phyloP scores from a whole-genome alignment of 2,888 invertebrate genomes.

The Nymphalis urticae region DNA sequence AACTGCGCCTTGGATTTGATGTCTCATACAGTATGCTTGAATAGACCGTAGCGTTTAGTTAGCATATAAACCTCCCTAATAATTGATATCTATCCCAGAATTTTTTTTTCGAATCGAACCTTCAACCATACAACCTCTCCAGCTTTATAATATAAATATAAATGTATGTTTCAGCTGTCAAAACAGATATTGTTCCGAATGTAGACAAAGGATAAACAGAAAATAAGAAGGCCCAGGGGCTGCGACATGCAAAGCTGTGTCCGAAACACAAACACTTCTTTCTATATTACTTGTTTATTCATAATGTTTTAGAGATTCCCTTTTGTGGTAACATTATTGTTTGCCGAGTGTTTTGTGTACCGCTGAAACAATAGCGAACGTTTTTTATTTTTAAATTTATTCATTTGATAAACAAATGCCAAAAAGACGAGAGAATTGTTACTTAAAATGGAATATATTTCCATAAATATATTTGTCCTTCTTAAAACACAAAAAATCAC shows the following conservation, averaged over 20 bases:
- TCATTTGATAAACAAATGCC: slow-evolving; percentile 15
- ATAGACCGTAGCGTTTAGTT: too few species aligned
- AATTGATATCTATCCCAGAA: too few species aligned
- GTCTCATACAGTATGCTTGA: too few species aligned
- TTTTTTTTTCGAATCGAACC: too few species aligned
- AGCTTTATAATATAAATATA: too few species aligned
- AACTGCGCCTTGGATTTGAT: too few species aligned
- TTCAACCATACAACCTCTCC: too few species aligned
- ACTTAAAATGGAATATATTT: too few species aligned
- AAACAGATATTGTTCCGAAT: slow-evolving; percentile 21
- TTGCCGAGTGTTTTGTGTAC: slow-evolving; percentile 37
- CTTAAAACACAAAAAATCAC: too few species aligned
- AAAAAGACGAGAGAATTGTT: neutral
- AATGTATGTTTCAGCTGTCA: slow-evolving; percentile 8
- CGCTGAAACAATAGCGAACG: slow-evolving; percentile 11
- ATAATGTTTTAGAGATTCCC: slow-evolving; percentile 51
- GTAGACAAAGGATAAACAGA: slow-evolving; percentile 24
- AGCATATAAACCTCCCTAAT: too few species aligned
- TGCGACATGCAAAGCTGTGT: slow-evolving; percentile 46
- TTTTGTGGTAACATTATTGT: slow-evolving; percentile 48
- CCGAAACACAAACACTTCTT: slow-evolving; percentile 48
- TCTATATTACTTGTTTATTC: slow-evolving; percentile 54
- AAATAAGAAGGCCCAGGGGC: slow-evolving; percentile 15
- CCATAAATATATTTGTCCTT: too few species aligned
- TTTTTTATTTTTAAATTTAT: slow-evolving; percentile 17